phyloP scores from a whole-genome alignment of 2,113 vertebrate genomes.

The Pelecanoides urinatrix region DNA sequence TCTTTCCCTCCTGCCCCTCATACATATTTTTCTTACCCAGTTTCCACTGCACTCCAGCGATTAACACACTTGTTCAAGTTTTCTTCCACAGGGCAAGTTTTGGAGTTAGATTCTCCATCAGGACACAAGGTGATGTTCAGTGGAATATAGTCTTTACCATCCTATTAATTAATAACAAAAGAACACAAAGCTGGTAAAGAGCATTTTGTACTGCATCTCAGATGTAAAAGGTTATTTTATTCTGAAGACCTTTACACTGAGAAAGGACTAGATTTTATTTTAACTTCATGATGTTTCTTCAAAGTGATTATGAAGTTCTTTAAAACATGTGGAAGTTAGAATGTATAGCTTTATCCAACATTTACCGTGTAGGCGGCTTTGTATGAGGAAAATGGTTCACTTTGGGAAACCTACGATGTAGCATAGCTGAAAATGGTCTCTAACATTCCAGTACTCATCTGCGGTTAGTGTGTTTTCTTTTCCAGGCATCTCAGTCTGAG shows the following conservation, averaged over 20 bases:
- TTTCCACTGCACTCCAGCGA: constrained; percentile 76
- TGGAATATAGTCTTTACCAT: constrained; percentile 94
- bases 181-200: background rate
- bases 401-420: background rate
- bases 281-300: background rate
- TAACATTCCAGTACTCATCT: background rate
- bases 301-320: background rate
- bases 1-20: background rate
- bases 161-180: constrained; percentile 65
- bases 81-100: constrained; percentile 70
- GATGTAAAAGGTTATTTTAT: background rate
- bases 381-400: background rate
- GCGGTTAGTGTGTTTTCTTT: background rate
- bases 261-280: background rate
- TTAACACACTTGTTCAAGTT: constrained; percentile 69
- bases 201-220: background rate
- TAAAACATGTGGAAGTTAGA: background rate
- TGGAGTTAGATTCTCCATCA: constrained; percentile 72
- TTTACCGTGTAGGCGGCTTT: background rate
- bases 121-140: constrained; percentile 86
- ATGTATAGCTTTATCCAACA: background rate
- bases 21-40: constrained; percentile 72
- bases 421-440: background rate
- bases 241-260: background rate
- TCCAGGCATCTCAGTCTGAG: background rate